Conservation (phyloP, 2,113 vertebrate species). For the Helogale parvula region DNA sequence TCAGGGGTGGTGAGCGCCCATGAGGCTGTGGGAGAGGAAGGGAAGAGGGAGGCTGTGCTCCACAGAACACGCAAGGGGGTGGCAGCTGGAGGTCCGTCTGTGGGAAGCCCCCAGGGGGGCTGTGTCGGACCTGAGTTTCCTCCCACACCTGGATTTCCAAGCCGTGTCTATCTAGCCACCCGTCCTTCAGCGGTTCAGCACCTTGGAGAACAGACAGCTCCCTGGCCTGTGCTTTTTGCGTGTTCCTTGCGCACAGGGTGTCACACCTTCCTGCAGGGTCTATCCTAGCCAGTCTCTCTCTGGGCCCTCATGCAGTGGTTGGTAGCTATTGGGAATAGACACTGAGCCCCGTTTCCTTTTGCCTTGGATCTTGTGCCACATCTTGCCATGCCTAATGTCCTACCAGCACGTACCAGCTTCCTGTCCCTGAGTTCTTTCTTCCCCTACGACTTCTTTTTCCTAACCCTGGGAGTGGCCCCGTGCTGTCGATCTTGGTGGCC, state of each 20-base stretch:
- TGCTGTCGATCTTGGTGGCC: background rate
- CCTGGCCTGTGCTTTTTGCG: background rate
- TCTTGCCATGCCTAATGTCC: background rate
- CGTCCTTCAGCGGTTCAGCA: rapidly evolving
- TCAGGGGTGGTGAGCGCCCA: background rate
- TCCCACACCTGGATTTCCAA: background rate
- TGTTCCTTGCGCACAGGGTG: background rate
- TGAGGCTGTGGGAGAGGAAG: background rate
- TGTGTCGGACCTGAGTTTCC: background rate
- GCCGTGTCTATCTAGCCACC: background rate
- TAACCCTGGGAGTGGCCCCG: no score
- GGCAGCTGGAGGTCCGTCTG: no score
- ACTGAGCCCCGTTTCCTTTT: background rate
- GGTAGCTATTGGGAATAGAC: background rate
- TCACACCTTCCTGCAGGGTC: rapidly evolving
- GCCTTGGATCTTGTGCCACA: background rate
- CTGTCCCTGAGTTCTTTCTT: background rate
- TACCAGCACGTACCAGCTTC: background rate
- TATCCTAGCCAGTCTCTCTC: background rate
- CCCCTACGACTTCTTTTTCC: background rate
- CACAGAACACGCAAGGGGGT: rapidly evolving
- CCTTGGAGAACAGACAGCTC: background rate
- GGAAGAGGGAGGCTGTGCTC: no score
- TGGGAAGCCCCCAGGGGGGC: background rate
- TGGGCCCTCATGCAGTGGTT: background rate